Conservation (phyloP, 2,888 invertebrate genomes). For the Troglohyphantes excavatus region DNA sequence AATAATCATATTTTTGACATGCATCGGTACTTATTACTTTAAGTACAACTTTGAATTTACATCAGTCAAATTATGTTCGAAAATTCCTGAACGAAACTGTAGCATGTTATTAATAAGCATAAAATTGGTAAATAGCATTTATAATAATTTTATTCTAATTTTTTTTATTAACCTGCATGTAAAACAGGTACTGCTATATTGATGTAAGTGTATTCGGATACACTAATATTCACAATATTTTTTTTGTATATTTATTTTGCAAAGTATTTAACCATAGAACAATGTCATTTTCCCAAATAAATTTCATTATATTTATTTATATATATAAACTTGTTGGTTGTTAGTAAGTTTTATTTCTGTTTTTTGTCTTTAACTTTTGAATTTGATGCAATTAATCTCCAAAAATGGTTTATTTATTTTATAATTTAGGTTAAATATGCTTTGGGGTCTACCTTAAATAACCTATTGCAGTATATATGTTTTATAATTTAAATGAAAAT, state of each 20-base stretch:
- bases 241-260: no score
- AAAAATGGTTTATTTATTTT: background rate
- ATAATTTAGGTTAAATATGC: background rate
- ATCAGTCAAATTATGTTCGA: no score
- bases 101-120: no score
- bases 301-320: background rate
- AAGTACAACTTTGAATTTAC: background rate
- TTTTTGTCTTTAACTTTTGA: background rate
- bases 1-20: constrained; percentile 13
- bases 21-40: constrained; percentile 14
- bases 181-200: no score
- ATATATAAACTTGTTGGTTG: background rate
- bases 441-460: background rate
- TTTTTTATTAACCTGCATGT: no score
- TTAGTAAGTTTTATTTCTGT: background rate
- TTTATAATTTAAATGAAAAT: no score
- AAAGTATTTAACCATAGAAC: no score
- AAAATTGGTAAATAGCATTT: no score
- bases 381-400: background rate
- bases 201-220: no score
- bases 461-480: background rate
- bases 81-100: no score
- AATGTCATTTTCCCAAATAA: background rate
- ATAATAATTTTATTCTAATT: no score
- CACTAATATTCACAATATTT: no score